A percentile compares a stretch with the other conserved stretches of the same genome.
Evolutionary conservation across 2,888 invertebrate species (phyloP).

Genomic region (Trypoxylon attenuatum): DNA sequence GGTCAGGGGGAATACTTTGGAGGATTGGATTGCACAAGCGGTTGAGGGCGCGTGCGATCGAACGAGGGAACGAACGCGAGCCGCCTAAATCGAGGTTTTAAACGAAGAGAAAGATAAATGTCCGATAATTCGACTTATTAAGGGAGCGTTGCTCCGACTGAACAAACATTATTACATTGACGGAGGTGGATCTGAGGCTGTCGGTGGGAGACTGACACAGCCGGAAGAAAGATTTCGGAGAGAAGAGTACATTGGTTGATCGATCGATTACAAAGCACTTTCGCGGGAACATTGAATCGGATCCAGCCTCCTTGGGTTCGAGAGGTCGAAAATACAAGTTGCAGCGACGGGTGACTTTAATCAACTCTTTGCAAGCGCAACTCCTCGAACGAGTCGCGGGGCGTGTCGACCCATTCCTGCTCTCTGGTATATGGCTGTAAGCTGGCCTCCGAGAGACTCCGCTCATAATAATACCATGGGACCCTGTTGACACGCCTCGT

Average conservation of each 20-base stretch:
- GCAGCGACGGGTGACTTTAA: constrained; percentile 53
- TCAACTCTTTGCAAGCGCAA: constrained; percentile 52
- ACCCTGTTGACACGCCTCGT: constrained; percentile 56
- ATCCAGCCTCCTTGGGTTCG: constrained; percentile 32
- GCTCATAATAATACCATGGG: constrained; percentile 53
- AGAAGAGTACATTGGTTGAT: constrained; percentile 3
- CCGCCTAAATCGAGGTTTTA: constrained; percentile 49
- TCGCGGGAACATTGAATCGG: constrained; percentile 51
- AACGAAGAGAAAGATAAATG: constrained; percentile 47
- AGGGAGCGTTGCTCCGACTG: constrained; percentile 30
- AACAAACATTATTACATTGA: constrained; percentile 41
- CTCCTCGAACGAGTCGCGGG: constrained; percentile 51
- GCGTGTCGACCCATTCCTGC: constrained; percentile 45
- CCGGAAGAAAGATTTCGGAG: constrained; percentile 44
- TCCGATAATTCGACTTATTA: constrained; percentile 53
- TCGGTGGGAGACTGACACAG: constrained; percentile 53
- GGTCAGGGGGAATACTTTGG: not conserved
- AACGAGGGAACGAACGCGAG: not conserved
- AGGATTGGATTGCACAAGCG: not conserved
- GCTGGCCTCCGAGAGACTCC: constrained; percentile 36
- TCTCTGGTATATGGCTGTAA: constrained; percentile 20
- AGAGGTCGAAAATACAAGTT: constrained; percentile 53
- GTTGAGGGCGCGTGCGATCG: not conserved
- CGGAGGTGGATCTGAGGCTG: constrained; percentile 42
- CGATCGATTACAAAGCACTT: constrained; percentile 58